A percentile compares a stretch with the other conserved stretches of the same genome.
Evolutionary conservation across 2,888 invertebrate species (phyloP).

Genomic region (Ochropleura plecta): DNA sequence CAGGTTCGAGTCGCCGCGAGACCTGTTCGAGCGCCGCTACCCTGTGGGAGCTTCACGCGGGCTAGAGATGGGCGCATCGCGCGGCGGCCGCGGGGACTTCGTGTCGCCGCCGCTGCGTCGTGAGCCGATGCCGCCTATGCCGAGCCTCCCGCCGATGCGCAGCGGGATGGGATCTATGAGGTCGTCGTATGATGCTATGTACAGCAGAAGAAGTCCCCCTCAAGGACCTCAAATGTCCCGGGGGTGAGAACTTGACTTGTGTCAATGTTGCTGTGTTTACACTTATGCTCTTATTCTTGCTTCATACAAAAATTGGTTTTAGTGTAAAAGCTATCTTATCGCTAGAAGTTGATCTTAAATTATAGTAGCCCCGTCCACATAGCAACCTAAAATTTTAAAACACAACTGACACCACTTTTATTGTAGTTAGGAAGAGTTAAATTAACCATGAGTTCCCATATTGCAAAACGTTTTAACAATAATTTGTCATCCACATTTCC

Average conservation of each 20-base stretch:
- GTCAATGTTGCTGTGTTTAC: conserved; percentile 59
- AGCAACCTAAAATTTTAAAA: conserved; percentile 15
- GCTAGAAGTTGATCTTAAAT: not conserved
- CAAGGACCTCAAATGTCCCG: conserved; percentile 89
- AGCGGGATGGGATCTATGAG: conserved; percentile 93
- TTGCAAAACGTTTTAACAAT: not conserved
- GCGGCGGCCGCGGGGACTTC: conserved; percentile 92
- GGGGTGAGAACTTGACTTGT: conserved; percentile 81
- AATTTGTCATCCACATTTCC: not conserved
- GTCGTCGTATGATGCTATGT: conserved; percentile 95
- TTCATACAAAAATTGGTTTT: conserved; percentile 25
- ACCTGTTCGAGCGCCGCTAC: conserved; percentile 95
- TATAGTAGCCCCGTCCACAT: not conserved
- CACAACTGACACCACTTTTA: conserved; percentile 53
- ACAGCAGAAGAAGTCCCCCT: conserved; percentile 95
- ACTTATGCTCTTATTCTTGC: conserved; percentile 28
- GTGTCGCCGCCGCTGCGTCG: conserved; percentile 94
- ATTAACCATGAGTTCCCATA: not conserved
- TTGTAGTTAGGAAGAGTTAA: conserved; percentile 15
- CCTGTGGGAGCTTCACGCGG: conserved; percentile 90
- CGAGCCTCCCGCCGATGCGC: conserved; percentile 92
- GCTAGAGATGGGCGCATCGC: conserved; percentile 89
- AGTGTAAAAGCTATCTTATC: conserved; percentile 25
- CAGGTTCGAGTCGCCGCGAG: conserved; percentile 94
- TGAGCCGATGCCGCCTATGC: conserved; percentile 95